Base-by-base conservation (phyloP, 2,888 invertebrate species). In the Scrobipalpa costella region DNA sequence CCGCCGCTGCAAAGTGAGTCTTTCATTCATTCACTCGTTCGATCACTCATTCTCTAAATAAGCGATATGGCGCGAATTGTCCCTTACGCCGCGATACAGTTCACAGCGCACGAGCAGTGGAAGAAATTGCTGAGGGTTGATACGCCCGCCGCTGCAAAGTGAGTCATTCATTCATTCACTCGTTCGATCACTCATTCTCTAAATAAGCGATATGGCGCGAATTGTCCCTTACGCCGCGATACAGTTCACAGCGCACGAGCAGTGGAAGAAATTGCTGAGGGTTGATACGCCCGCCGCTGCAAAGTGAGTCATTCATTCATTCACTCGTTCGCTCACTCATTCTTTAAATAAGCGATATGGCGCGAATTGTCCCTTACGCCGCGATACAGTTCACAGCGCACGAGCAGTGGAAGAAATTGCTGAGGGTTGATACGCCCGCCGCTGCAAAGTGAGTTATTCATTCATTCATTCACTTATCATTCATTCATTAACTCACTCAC, bases 61-160 rank as follows among this genome's bases (percentile, higher is more conserved):
- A 47, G 1, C 11, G 9, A 38, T 7, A 98, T 99, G 98, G 98
- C 97, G n/a, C 93, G 99, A 64, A 98, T 99, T 67, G 93, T 99
- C 62, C 99, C 99, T n/a, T 99, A 99, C 87, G 98, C 99, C 21
- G 98, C 99, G 52, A 96, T 99, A 71, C 99, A 99, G 91, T 99
- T 99, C 86, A 96, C 98, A 0, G 95, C 99, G 47, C 98, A 99
- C 88, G 99, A 99, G 88, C 98, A 99, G 84, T 99, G 97, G 96
- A 98, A 98, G 83, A 93, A 94, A 69, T 83, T 96, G 57, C 90
- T 99, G 0, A 87, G 91, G 8, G 95, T 96, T n/a, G 95, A 96
- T 88, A 88, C 93, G n/a, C n/a, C n/a, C n/a, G n/a, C n/a, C n/a
- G n/a, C n/a, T n/a, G n/a, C n/a, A n/a, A n/a, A n/a, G n/a, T n/a